These are phyloP conservation scores for Halcyon smyrnensis DNA, from an alignment of 2,797 vertebrate genomes.

Conservation along the genomic window DNA sequence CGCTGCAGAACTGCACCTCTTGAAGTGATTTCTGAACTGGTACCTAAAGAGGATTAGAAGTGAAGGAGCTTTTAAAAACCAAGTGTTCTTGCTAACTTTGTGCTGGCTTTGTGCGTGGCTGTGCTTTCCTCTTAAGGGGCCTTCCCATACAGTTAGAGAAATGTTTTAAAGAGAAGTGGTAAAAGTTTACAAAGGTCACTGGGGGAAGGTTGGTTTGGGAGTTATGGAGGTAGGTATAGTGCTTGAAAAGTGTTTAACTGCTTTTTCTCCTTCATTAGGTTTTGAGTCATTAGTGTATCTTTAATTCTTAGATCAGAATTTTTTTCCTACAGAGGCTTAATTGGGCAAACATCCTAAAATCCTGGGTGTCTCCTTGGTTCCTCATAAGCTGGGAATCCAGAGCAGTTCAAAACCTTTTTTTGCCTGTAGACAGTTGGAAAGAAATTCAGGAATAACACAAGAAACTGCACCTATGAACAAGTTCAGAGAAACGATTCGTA, in stretches of 20 bases:
- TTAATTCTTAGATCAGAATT: slow-evolving; percentile 1
- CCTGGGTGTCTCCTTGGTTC: neutral
- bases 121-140: neutral
- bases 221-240: slow-evolving; percentile 2
- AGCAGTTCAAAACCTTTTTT: neutral
- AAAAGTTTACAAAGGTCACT: neutral
- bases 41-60: neutral
- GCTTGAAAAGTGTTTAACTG: neutral
- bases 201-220: neutral
- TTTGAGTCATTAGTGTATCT: neutral
- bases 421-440: slow-evolving; percentile 1
- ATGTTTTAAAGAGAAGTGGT: neutral
- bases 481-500: neutral
- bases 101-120: neutral
- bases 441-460: neutral
- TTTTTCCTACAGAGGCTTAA: neutral
- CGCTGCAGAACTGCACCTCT: neutral
- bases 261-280: neutral
- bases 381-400: neutral
- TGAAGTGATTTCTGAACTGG: neutral
- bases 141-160: neutral
- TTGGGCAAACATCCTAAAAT: neutral
- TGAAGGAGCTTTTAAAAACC: neutral
- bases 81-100: neutral
- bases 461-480: neutral